phyloP scores from a whole-genome alignment of 2,113 vertebrate genomes.

The Romanogobio albipinnatus region DNA sequence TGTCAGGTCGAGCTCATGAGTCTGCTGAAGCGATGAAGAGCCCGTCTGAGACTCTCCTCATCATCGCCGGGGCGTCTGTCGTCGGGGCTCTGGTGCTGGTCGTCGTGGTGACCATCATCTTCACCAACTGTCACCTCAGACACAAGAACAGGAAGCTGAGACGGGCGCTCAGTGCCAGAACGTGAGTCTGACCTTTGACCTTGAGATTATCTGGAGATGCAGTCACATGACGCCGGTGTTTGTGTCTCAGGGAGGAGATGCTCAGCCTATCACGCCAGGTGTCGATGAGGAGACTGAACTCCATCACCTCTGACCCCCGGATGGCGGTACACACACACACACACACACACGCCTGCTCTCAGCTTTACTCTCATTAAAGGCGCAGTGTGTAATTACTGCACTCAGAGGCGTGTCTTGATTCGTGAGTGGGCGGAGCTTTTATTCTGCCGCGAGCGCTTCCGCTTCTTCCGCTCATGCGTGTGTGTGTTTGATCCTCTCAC shows the following conservation, averaged over 20 bases:
- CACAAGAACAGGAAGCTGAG: conserved; percentile 81
- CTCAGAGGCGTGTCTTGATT: too few species aligned
- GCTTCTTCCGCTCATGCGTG: too few species aligned
- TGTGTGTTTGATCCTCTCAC: too few species aligned
- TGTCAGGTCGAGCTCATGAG: not conserved
- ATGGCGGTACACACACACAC: conserved; percentile 72
- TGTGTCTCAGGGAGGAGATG: conserved; percentile 81
- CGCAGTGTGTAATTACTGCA: too few species aligned
- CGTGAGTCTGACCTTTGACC: conserved; percentile 71
- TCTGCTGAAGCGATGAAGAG: not conserved
- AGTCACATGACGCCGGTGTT: not conserved
- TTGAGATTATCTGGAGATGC: not conserved
- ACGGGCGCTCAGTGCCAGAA: conserved; percentile 81
- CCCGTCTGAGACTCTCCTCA: conserved; percentile 72
- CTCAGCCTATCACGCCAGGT: conserved; percentile 83
- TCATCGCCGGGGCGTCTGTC: conserved; percentile 79
- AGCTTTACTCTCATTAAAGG: too few species aligned
- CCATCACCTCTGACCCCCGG: conserved; percentile 79
- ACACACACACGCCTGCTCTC: too few species aligned
- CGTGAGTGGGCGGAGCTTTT: too few species aligned
- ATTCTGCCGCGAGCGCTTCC: too few species aligned
- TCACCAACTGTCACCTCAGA: conserved; percentile 82
- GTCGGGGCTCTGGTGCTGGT: conserved; percentile 77
- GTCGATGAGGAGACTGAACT: conserved; percentile 87
- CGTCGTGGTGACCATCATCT: conserved; percentile 79